Percentiles rank a stretch among this genome's conserved stretches.
These are phyloP conservation scores for Heterodera schachtii DNA, from an alignment of 1,140 invertebrate genomes.

Conservation along the genomic window DNA sequence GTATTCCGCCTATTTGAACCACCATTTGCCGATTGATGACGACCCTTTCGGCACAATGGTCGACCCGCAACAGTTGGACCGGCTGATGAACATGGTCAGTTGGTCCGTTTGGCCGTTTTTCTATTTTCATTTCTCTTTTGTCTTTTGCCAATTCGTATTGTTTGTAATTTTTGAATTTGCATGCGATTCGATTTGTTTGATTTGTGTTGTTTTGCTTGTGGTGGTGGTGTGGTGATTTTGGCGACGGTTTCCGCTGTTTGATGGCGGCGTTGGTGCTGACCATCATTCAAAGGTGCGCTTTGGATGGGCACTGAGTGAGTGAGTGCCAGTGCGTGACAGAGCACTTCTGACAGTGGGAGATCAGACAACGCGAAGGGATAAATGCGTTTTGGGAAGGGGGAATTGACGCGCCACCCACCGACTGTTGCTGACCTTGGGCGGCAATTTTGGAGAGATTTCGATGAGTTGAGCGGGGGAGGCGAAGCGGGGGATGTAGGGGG, in stretches of 20 bases:
- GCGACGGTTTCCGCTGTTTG: constrained; percentile 10
- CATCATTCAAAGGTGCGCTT: background rate
- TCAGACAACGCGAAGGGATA: background rate
- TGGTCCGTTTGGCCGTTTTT: background rate
- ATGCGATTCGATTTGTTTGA: background rate
- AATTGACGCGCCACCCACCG: background rate
- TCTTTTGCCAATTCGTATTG: background rate
- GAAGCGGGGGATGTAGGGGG: background rate
- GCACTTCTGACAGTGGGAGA: constrained; percentile 7
- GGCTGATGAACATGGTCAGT: constrained; percentile 38
- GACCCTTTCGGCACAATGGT: constrained; percentile 16
- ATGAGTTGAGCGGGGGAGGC: background rate
- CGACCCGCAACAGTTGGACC: constrained; percentile 28
- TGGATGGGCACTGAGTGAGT: background rate
- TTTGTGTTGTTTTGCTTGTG: constrained; percentile 9
- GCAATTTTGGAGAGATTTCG: constrained; percentile 17
- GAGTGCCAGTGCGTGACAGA: constrained; percentile 18
- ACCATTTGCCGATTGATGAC: constrained; percentile 11
- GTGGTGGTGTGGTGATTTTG: background rate
- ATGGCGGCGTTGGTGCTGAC: background rate
- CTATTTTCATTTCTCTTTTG: background rate
- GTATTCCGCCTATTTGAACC: constrained; percentile 36
- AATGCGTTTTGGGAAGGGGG: background rate
- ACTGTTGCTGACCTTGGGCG: constrained; percentile 17
- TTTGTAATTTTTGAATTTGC: background rate